Conservation (phyloP, 2,113 vertebrate genomes). For the Mixornis gularis region DNA sequence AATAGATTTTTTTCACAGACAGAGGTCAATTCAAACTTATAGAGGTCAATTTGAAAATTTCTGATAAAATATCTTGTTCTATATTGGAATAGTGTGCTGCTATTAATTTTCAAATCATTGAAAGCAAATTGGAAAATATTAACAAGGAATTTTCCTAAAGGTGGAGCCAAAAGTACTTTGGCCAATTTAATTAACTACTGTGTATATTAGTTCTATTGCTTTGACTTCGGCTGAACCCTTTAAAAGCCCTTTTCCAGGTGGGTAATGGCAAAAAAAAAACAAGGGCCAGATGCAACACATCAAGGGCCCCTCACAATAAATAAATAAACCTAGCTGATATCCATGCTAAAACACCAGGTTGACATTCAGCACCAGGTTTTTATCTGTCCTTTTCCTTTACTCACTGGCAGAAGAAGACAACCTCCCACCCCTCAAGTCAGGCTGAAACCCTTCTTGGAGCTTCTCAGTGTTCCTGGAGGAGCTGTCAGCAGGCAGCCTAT, state of each 20-base stretch:
- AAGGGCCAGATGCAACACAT: neutral
- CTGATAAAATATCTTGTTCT: neutral
- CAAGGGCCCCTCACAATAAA: neutral
- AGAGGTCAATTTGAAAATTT: neutral
- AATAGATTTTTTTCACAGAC: neutral
- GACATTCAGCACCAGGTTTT: neutral
- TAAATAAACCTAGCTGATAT: neutral
- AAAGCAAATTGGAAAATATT: neutral
- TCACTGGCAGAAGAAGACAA: neutral
- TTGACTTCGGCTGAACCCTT: neutral
- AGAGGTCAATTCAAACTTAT: neutral
- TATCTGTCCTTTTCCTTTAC: neutral
- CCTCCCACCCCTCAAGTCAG: neutral
- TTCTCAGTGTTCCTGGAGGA: neutral
- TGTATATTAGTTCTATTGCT: neutral
- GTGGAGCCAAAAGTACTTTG: neutral
- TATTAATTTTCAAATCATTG: neutral
- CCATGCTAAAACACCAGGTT: neutral
- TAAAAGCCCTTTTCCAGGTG: neutral
- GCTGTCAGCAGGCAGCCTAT: neutral
- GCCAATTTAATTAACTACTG: neutral
- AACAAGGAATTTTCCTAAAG: neutral
- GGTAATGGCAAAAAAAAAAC: neutral
- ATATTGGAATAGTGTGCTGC: neutral
- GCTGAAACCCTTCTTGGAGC: neutral